A percentile compares a stretch with the other conserved stretches of the same genome.
phyloP scores from a whole-genome alignment of 2,888 invertebrate genomes.

The Eupithecia centaureata region DNA sequence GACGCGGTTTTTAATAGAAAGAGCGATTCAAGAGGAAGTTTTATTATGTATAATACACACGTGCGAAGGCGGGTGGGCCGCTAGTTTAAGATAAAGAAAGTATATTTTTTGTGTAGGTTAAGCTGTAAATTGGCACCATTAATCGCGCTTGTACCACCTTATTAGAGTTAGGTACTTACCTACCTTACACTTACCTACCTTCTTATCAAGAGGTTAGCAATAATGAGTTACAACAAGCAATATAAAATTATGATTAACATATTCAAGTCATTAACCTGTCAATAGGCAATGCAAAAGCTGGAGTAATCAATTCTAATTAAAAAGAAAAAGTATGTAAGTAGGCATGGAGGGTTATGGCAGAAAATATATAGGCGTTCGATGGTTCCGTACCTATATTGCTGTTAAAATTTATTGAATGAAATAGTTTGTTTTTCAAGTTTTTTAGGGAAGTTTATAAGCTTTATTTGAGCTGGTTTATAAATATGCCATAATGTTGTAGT shows the following conservation, averaged over 20 bases:
- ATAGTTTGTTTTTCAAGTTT: no score
- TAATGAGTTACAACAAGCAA: conserved; percentile 50
- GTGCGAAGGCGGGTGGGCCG: no score
- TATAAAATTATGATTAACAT: conserved; percentile 60
- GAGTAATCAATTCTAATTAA: conserved; percentile 31
- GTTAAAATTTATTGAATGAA: no score
- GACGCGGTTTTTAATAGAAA: no score
- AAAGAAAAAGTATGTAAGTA: conserved; percentile 15
- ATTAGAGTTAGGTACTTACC: no score
- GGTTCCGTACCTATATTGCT: neutral
- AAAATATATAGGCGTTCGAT: neutral
- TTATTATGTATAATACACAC: no score
- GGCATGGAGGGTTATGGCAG: neutral
- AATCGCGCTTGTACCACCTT: no score
- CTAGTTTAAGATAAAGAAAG: no score
- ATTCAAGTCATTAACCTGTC: conserved; percentile 57
- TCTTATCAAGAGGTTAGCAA: conserved; percentile 8
- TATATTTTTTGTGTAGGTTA: no score
- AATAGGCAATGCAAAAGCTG: conserved; percentile 29
- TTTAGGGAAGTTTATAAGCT: no score
- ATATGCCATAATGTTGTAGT: neutral
- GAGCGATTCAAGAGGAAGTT: no score
- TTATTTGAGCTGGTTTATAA: neutral
- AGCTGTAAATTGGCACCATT: no score
- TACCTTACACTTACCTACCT: neutral